Percentiles rank a stretch among this genome's conserved stretches.
Conservation (phyloP, 2,888 invertebrate species). For the Himalopsyche tibetana region DNA sequence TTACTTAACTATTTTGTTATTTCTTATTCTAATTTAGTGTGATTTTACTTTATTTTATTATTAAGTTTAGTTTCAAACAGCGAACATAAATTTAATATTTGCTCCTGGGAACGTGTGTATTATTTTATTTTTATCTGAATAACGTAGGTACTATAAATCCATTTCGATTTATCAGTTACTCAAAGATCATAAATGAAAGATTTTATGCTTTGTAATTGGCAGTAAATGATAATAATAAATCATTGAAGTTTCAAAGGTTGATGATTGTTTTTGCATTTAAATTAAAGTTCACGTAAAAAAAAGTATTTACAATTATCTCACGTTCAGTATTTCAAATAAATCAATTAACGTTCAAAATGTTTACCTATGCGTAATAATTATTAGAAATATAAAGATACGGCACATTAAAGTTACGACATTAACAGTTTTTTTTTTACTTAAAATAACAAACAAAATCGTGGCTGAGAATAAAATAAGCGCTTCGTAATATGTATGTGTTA, state of each 20-base stretch:
- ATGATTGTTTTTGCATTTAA: not conserved
- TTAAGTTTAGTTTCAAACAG: conserved; percentile 28
- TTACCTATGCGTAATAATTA: too few relatives aligned
- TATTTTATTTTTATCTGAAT: conserved; percentile 10
- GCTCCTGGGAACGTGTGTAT: conserved; percentile 20
- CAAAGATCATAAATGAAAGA: not conserved
- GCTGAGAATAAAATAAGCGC: too few relatives aligned
- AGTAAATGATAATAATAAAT: not conserved
- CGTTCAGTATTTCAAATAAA: too few relatives aligned
- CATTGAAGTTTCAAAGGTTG: not conserved
- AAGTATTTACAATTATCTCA: not conserved
- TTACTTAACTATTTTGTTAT: not conserved
- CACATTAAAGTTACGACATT: too few relatives aligned
- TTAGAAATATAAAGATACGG: too few relatives aligned
- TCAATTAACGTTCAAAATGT: too few relatives aligned
- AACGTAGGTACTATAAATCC: not conserved
- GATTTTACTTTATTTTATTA: not conserved
- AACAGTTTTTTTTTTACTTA: too few relatives aligned
- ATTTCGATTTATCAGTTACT: not conserved
- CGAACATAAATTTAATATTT: conserved; percentile 31
- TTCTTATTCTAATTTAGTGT: not conserved
- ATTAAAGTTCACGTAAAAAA: not conserved
- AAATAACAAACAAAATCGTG: too few relatives aligned
- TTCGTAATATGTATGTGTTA: too few relatives aligned
- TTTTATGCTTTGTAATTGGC: not conserved